Evolutionary conservation across 1,140 invertebrate genomes (phyloP).

Genomic region (Fragariocoptes setiger): DNA sequence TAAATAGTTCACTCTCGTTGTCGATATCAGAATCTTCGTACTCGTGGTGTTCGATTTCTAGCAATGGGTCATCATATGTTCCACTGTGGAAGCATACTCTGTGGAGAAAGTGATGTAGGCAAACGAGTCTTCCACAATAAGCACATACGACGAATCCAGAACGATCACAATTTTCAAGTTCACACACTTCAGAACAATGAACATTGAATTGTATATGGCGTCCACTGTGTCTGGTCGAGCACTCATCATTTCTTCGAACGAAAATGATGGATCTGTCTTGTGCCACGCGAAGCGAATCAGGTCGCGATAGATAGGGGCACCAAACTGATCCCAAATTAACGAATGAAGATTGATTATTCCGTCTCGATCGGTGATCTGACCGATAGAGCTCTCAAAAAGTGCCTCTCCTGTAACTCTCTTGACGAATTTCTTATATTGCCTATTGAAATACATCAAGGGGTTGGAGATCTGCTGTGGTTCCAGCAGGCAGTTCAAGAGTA

Average conservation of each 20-base stretch:
- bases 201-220: not conserved
- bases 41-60: too few relatives aligned
- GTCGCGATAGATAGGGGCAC: not conserved
- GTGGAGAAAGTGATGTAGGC: too few relatives aligned
- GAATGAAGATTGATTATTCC: not conserved
- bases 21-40: too few relatives aligned
- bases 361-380: not conserved
- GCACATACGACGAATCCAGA: not conserved
- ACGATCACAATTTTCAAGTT: not conserved
- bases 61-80: too few relatives aligned
- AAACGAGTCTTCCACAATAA: too few relatives aligned
- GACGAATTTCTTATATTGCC: not conserved
- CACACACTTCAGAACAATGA: not conserved
- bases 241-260: not conserved
- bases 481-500: not conserved
- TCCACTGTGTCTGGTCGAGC: not conserved
- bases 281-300: not conserved
- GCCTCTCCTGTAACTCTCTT: not conserved
- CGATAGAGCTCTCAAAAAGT: not conserved
- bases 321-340: not conserved
- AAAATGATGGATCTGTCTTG: not conserved
- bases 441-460: not conserved
- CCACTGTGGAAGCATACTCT: too few relatives aligned
- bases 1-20: too few relatives aligned
- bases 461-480: not conserved